Evolutionary conservation across 1,140 invertebrate genomes (phyloP).

Genomic region (Drosophila pallidifrons): DNA sequence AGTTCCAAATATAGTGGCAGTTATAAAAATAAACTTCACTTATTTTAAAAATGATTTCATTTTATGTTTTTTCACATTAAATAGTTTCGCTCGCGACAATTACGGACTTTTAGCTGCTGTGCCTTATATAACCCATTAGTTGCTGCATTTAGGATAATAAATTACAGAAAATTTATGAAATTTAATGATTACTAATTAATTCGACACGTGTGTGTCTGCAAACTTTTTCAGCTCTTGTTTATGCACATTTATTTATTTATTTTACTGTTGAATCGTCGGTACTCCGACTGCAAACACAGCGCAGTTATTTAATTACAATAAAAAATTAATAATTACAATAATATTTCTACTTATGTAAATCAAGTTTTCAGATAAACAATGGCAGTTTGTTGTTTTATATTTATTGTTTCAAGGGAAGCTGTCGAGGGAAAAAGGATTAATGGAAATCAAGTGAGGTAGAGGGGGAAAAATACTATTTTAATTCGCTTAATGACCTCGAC

Average conservation of each 20-base stretch:
- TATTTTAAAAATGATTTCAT: too few species aligned
- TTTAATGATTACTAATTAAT: constrained; percentile 1
- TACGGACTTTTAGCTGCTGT: background rate
- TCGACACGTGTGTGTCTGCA: background rate
- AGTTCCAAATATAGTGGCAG: too few species aligned
- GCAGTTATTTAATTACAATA: constrained; percentile 11
- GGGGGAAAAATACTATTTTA: constrained; percentile 37
- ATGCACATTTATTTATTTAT: constrained; percentile 12
- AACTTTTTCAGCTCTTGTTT: constrained; percentile 7
- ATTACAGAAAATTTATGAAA: background rate
- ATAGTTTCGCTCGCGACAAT: too few species aligned
- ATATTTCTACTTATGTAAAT: constrained; percentile 11
- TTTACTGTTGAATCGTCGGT: background rate
- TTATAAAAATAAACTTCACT: too few species aligned
- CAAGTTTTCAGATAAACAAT: constrained; percentile 25
- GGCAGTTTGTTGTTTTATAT: background rate
- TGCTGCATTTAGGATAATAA: background rate
- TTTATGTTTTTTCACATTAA: too few species aligned
- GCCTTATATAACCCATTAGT: background rate
- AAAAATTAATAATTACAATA: constrained; percentile 36
- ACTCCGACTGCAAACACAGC: background rate
- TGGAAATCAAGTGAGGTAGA: background rate
- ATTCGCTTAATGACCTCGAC: constrained; percentile 40
- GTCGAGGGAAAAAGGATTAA: background rate
- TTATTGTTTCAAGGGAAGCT: constrained; percentile 21